Percentiles rank a stretch among this genome's conserved stretches.
Conservation (phyloP, 2,888 invertebrate species). For the Nemurella pictetii region DNA sequence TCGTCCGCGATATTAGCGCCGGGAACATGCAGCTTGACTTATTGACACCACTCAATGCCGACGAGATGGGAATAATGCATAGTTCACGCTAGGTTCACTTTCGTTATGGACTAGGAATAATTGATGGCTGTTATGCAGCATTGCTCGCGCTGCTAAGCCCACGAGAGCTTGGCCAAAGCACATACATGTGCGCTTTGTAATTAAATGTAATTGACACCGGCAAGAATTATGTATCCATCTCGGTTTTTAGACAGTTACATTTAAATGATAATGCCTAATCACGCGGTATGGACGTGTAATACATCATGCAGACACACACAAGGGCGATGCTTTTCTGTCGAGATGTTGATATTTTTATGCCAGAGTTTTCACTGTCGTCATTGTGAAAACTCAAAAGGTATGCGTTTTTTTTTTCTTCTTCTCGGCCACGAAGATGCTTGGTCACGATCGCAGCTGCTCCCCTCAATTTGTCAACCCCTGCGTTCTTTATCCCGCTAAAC, state of each 20-base stretch:
- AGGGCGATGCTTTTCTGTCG: too few relatives aligned
- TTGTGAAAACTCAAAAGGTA: background rate
- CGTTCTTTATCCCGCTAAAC: background rate
- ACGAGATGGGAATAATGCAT: background rate
- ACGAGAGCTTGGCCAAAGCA: background rate
- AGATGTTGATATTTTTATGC: background rate
- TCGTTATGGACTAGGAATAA: background rate
- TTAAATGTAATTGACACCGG: background rate
- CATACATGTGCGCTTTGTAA: background rate
- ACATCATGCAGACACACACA: background rate
- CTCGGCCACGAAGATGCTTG: too few relatives aligned
- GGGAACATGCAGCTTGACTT: background rate
- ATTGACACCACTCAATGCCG: background rate
- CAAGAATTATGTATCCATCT: background rate
- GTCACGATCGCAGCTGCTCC: background rate
- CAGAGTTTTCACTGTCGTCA: background rate
- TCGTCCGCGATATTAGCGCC: background rate
- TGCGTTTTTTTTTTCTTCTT: background rate
- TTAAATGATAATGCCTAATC: background rate
- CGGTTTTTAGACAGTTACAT: background rate
- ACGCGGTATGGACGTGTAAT: background rate
- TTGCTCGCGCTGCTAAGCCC: background rate
- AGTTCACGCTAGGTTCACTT: background rate
- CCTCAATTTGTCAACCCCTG: background rate
- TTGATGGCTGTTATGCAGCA: background rate